A percentile compares a stretch with the other conserved stretches of the same genome.
Conservation (phyloP, 1,140 invertebrate genomes). For the Parasteatoda tepidariorum region DNA sequence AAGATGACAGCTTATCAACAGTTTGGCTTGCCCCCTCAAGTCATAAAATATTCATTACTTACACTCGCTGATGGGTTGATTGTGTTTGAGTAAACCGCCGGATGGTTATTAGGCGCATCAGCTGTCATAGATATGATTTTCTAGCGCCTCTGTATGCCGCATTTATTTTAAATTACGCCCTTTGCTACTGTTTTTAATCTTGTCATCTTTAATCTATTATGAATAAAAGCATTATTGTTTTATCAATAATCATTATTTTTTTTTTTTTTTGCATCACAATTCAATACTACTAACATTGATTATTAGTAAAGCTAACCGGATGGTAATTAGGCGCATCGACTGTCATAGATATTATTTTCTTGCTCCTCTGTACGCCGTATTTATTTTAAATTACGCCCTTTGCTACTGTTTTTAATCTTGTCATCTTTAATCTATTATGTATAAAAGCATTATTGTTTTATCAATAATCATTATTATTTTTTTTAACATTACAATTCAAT, state of each 20-base stretch:
- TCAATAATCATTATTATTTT: too few relatives aligned
- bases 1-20: conserved; percentile 58
- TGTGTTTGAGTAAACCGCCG: conserved; percentile 57
- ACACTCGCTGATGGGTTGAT: conserved; percentile 52
- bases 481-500: too few relatives aligned
- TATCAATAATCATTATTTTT: too few relatives aligned
- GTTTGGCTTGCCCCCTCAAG: conserved; percentile 20
- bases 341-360: conserved; percentile 57
- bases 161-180: conserved; percentile 31
- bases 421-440: too few relatives aligned
- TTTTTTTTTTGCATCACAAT: too few relatives aligned
- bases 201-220: too few relatives aligned
- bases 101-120: conserved; percentile 55
- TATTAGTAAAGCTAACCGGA: too few relatives aligned
- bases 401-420: background rate
- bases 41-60: conserved; percentile 60
- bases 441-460: too few relatives aligned
- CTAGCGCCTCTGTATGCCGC: background rate
- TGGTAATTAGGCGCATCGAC: conserved; percentile 51
- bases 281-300: too few relatives aligned
- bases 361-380: conserved; percentile 13
- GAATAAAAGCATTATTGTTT: too few relatives aligned
- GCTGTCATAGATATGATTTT: conserved; percentile 58
- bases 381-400: conserved; percentile 23
- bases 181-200: background rate